Percentiles rank a stretch among this genome's conserved stretches.
phyloP scores from a whole-genome alignment of 2,888 invertebrate genomes.

The Drosophila pseudotakahashii region DNA sequence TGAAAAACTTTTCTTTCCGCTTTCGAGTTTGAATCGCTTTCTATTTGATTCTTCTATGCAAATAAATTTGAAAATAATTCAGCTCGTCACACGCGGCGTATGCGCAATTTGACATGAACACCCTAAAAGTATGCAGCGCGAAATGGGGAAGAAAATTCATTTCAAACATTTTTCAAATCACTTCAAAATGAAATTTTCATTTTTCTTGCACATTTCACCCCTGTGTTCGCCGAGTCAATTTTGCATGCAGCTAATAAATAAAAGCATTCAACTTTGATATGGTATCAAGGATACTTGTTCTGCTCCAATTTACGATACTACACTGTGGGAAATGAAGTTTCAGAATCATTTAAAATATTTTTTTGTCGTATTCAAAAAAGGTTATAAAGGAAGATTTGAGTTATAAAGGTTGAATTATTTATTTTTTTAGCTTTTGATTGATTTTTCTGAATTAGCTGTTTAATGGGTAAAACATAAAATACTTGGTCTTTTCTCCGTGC shows the following conservation, averaged over 20 bases:
- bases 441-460: neutral
- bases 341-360: too few relatives aligned
- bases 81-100: conserved; percentile 66
- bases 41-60: conserved; percentile 13
- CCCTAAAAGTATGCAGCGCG: conserved; percentile 61
- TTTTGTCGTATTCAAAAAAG: too few relatives aligned
- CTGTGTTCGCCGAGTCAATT: conserved; percentile 15
- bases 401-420: neutral
- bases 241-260: conserved; percentile 45
- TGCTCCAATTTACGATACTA: neutral
- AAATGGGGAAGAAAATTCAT: conserved; percentile 18
- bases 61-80: conserved; percentile 20
- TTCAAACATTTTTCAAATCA: conserved; percentile 38
- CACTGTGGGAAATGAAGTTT: conserved; percentile 5
- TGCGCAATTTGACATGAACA: conserved; percentile 61
- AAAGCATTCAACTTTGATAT: conserved; percentile 36
- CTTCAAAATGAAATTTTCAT: conserved; percentile 12
- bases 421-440: neutral
- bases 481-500: conserved; percentile 19
- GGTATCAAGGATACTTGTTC: conserved; percentile 22
- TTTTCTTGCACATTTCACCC: conserved; percentile 1
- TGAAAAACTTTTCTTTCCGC: conserved; percentile 34
- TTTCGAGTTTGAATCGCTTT: conserved; percentile 14
- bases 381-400: too few relatives aligned
- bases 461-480: too few relatives aligned